These are phyloP conservation scores for Antheraea assamensis DNA, from an alignment of 2,888 invertebrate species.

Conservation along the genomic window DNA sequence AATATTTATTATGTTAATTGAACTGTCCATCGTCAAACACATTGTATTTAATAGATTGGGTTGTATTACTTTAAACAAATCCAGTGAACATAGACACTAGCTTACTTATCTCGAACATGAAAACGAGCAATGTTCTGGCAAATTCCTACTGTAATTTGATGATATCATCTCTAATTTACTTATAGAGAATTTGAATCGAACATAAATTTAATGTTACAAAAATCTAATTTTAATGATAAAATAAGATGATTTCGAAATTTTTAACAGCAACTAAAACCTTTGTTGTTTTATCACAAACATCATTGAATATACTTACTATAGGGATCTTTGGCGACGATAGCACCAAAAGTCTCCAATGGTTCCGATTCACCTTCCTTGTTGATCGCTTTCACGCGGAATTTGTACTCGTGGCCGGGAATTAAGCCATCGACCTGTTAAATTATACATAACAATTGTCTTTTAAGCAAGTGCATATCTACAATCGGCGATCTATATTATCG, in stretches of 20 bases:
- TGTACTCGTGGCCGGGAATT: constrained; percentile 96
- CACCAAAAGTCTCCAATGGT: constrained; percentile 95
- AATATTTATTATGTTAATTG: not conserved
- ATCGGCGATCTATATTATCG: not conserved
- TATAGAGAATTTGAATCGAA: too few relatives aligned
- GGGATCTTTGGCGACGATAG: constrained; percentile 96
- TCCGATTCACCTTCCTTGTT: constrained; percentile 98
- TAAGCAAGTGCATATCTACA: not conserved
- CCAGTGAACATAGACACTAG: too few relatives aligned
- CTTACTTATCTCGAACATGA: too few relatives aligned
- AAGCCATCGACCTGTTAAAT: constrained; percentile 87
- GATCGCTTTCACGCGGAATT: constrained; percentile 96
- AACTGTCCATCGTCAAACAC: not conserved
- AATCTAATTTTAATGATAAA: too few relatives aligned
- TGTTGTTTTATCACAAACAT: too few relatives aligned
- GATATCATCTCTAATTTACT: too few relatives aligned
- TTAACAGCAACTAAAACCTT: too few relatives aligned
- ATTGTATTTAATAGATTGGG: not conserved
- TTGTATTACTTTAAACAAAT: not conserved
- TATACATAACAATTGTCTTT: not conserved
- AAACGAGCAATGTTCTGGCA: too few relatives aligned
- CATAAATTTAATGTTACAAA: too few relatives aligned
- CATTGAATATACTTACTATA: constrained; percentile 85
- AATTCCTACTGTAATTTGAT: too few relatives aligned
- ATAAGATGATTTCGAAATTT: too few relatives aligned